Evolutionary conservation across 2,113 vertebrate species (phyloP), one percentile per base, ranked within the genome.

Genomic region (Fukomys damarensis): DNA sequence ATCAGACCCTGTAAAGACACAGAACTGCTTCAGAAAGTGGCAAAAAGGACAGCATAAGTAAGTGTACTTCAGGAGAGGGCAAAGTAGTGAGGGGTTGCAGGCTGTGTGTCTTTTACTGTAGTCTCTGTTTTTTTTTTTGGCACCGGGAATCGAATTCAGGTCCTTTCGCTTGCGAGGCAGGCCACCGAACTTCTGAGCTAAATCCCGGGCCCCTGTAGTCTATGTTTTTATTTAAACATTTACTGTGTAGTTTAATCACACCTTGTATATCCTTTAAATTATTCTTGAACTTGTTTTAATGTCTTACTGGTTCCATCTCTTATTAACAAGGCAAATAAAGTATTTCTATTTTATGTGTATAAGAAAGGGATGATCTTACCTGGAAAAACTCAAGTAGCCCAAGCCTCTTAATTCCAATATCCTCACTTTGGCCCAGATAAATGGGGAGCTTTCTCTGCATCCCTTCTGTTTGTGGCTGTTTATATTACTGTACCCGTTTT

Each of bases 241-340:
- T 43, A 76, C 72, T 76, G 70, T 26, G 26, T 26, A 14, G 13
- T 30, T 30, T 46, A 13, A 30, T 49, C 2, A 77, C 0, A 32
- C 28, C 43, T 77, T 2, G 7, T 68, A 3, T 93, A 72, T 10
- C 58, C 70, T 91, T 82, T 38, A 87, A 30, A 41, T 83, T 61
- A 2, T 68, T n/a, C 85, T 80, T 87, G 19, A 94, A 59, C 32
- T 76, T 24, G 35, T 88, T 93, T 91, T 82, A 82, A 49, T 24
- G 59, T 46, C 41, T 86, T 68, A 28, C 4, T 56, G 30, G 19
- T 41, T 63, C 22, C 26, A 20, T 80, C 7, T 95, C 46, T 63
- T 80, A 93, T 38, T 61, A 86, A 49, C 82, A 20, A 74, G 22
- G 79, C 66, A 79, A 91, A 79, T 68, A 87, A 89, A 96, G 89